Conservation (phyloP, 2,797 vertebrate species). For the Salarias fasciatus region DNA sequence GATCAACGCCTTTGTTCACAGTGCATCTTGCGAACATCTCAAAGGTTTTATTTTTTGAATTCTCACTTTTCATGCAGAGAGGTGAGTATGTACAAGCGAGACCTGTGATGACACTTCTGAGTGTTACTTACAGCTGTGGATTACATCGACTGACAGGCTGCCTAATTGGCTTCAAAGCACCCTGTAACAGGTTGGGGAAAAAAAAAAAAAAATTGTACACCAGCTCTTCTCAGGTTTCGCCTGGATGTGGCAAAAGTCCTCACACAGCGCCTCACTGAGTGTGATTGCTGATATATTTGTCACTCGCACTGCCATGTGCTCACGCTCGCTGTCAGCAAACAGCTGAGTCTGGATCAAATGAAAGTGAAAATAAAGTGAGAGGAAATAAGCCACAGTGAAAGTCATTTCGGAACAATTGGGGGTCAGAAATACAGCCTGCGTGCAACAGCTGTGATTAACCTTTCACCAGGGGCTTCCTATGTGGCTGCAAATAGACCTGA, state of each 20-base stretch:
- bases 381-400: constrained; percentile 1
- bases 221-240: background rate
- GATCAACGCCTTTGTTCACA: background rate
- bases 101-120: background rate
- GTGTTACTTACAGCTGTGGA: constrained; percentile 7
- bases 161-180: background rate
- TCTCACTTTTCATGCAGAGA: background rate
- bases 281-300: background rate
- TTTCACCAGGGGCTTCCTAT: background rate
- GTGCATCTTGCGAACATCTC: background rate
- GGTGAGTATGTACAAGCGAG: background rate
- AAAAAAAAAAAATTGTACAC: background rate
- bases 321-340: constrained; percentile 9
- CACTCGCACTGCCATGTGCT: constrained; percentile 2
- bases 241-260: background rate
- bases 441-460: background rate
- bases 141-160: background rate
- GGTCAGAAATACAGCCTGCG: background rate
- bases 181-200: background rate
- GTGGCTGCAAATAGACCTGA: background rate
- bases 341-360: constrained; percentile 5
- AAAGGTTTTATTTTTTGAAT: background rate
- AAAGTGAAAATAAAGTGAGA: constrained; percentile 20
- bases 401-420: background rate
- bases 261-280: background rate